phyloP scores from a whole-genome alignment of 2,888 invertebrate species.

The Lamellibrachia satsuma region DNA sequence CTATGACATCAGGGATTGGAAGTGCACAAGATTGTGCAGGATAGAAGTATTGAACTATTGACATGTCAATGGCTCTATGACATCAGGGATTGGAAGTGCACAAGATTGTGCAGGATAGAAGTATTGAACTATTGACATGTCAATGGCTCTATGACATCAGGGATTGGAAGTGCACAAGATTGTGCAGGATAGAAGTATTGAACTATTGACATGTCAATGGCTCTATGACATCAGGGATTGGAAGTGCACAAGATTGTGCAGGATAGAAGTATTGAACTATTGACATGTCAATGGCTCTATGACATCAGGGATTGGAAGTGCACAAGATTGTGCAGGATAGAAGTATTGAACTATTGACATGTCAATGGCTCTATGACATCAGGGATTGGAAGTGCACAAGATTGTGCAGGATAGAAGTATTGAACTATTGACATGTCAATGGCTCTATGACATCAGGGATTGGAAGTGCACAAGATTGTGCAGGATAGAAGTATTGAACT shows the following conservation, averaged over 20 bases:
- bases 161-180: neutral
- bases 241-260: neutral
- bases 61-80: neutral
- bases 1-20: neutral
- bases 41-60: slow-evolving; percentile 12
- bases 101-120: neutral
- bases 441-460: neutral
- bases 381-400: neutral
- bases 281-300: neutral
- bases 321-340: neutral
- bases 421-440: neutral
- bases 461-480: neutral
- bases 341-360: neutral
- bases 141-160: neutral
- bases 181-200: slow-evolving; percentile 1
- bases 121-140: slow-evolving; percentile 1
- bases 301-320: neutral
- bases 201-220: neutral
- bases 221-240: neutral
- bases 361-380: neutral
- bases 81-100: neutral
- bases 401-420: slow-evolving; percentile 1
- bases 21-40: neutral
- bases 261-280: slow-evolving; percentile 12
- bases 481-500: slow-evolving; percentile 12